phyloP scores from a whole-genome alignment of 2,797 vertebrate genomes.

The Catostomus latipinnis region DNA sequence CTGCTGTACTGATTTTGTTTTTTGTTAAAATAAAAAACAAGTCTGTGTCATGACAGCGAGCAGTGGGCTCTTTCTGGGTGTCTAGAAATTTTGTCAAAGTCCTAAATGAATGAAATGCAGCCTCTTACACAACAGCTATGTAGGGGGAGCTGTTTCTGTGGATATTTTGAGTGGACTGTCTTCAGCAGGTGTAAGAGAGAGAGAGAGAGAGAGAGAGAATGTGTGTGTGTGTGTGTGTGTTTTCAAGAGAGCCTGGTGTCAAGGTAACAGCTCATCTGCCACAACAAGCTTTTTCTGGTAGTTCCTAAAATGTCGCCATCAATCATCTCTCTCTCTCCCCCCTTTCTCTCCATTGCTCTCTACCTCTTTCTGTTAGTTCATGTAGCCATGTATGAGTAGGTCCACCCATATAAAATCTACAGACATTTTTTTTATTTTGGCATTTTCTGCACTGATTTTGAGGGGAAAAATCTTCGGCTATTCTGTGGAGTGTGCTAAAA shows the following conservation, averaged over 20 bases:
- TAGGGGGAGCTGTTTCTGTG: constrained; percentile 27
- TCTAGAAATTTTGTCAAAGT: neutral
- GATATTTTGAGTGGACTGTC: constrained; percentile 45
- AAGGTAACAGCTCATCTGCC: constrained; percentile 38
- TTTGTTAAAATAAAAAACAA: neutral
- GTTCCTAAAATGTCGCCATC: constrained; percentile 43
- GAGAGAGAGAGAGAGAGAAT: no score
- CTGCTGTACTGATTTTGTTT: no score
- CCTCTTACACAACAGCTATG: constrained; percentile 34
- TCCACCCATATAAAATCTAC: no score
- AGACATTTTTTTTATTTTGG: no score
- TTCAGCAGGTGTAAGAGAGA: constrained; percentile 31
- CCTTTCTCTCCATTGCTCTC: neutral
- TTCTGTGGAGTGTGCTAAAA: neutral
- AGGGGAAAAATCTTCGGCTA: no score
- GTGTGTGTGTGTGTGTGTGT: constrained; percentile 23
- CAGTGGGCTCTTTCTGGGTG: neutral
- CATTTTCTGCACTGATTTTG: no score
- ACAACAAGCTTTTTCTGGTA: constrained; percentile 41
- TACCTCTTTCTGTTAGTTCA: neutral
- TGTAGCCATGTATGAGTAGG: no score
- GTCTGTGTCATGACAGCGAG: neutral
- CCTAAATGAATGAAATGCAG: constrained; percentile 12
- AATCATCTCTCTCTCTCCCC: constrained; percentile 15
- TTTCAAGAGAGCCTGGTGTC: constrained; percentile 21